These are phyloP conservation scores for Narcine bancroftii DNA, from an alignment of 2,113 vertebrate species.

Conservation along the genomic window DNA sequence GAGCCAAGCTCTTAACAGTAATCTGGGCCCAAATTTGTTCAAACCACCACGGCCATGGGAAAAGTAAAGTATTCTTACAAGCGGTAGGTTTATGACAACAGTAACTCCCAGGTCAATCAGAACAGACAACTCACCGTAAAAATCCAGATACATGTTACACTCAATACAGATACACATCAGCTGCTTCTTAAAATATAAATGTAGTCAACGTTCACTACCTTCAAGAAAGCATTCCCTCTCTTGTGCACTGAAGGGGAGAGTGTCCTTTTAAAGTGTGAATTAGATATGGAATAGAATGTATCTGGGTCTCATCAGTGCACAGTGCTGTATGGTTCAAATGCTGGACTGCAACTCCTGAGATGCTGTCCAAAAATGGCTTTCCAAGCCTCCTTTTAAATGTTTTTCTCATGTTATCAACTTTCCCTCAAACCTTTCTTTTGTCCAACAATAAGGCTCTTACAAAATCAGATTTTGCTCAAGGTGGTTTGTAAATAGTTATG, in stretches of 20 bases:
- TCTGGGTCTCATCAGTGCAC: no score
- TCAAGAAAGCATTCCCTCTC: neutral
- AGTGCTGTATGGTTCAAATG: neutral
- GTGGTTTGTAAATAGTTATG: no score
- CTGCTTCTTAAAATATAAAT: no score
- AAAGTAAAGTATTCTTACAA: neutral
- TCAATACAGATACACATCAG: neutral
- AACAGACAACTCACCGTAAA: neutral
- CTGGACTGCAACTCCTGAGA: neutral
- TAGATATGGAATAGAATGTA: neutral
- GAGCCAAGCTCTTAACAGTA: neutral
- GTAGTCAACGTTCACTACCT: neutral
- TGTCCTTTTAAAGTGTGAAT: neutral
- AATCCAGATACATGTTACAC: neutral
- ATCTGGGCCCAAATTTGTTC: neutral
- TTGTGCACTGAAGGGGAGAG: neutral
- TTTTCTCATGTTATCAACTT: no score
- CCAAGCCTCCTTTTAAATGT: neutral
- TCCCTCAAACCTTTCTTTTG: no score
- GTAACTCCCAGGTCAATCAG: neutral
- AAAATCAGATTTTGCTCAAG: no score
- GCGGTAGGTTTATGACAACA: neutral
- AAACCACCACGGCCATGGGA: neutral
- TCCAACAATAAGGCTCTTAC: no score
- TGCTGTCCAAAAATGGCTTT: neutral